These are phyloP conservation scores for Galemys pyrenaicus DNA, from an alignment of 2,113 vertebrate genomes.

Conservation along the genomic window DNA sequence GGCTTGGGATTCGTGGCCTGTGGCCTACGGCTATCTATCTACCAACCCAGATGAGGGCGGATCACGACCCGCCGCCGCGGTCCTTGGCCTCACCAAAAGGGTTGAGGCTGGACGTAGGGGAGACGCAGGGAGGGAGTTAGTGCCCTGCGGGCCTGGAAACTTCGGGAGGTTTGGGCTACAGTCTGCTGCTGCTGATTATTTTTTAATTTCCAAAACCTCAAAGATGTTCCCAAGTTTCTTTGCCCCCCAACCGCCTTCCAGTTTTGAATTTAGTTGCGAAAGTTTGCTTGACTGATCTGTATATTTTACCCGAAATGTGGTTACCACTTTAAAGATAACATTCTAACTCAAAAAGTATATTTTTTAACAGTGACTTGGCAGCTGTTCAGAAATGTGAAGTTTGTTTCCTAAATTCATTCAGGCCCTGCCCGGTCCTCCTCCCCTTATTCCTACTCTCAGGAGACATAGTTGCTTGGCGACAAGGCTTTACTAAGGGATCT, in stretches of 20 bases:
- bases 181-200: neutral
- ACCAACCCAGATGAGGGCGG: neutral
- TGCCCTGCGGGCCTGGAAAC: neutral
- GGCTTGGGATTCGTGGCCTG: neutral
- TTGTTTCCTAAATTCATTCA: neutral
- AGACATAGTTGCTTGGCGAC: neutral
- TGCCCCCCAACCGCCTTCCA: accelerated
- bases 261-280: neutral
- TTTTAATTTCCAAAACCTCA: neutral
- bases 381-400: neutral
- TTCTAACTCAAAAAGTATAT: neutral
- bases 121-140: accelerated
- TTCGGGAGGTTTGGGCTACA: neutral
- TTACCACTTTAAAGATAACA: neutral
- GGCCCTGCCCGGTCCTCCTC: accelerated
- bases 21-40: neutral
- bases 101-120: neutral
- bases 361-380: conserved; percentile 8
- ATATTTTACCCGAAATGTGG: neutral
- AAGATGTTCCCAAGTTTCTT: neutral
- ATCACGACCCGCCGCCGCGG: neutral
- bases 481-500: neutral
- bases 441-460: neutral
- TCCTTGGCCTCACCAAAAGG: neutral
- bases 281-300: neutral